These are phyloP conservation scores for Lasioglossum oenotherae DNA, from an alignment of 2,888 invertebrate species.

Conservation along the genomic window DNA sequence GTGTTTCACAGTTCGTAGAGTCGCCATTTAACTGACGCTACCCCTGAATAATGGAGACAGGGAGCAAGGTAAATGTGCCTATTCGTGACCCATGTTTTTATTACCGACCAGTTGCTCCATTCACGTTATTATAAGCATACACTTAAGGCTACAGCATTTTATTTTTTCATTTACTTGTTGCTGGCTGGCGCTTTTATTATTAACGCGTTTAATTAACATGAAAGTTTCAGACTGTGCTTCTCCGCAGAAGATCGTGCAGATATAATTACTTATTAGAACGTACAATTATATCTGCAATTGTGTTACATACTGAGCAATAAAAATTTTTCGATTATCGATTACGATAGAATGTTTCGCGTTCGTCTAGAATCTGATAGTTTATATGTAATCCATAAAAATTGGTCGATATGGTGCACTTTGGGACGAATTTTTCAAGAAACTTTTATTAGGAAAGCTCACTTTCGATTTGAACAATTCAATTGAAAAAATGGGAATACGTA, in stretches of 20 bases:
- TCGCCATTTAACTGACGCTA: background rate
- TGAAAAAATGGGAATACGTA: background rate
- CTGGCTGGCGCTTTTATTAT: background rate
- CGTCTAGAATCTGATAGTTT: background rate
- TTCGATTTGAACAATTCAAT: background rate
- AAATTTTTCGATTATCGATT: background rate
- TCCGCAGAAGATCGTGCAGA: background rate
- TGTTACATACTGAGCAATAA: background rate
- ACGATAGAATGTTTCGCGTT: background rate
- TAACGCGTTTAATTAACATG: background rate
- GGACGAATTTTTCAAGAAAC: background rate
- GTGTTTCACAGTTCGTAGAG: slow-evolving; percentile 7
- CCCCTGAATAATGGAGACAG: slow-evolving; percentile 24
- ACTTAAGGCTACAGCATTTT: background rate
- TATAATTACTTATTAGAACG: background rate
- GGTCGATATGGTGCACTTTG: background rate
- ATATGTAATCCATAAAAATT: background rate
- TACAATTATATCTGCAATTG: background rate
- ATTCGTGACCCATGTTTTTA: slow-evolving; percentile 6
- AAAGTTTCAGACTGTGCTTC: background rate
- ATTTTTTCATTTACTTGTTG: background rate
- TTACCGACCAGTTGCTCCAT: slow-evolving; percentile 7
- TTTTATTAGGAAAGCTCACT: background rate
- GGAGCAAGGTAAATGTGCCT: background rate
- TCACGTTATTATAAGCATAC: background rate